A percentile compares a stretch with the other conserved stretches of the same genome.
phyloP scores from a whole-genome alignment of 2,113 vertebrate genomes.

The Neotoma lepida region DNA sequence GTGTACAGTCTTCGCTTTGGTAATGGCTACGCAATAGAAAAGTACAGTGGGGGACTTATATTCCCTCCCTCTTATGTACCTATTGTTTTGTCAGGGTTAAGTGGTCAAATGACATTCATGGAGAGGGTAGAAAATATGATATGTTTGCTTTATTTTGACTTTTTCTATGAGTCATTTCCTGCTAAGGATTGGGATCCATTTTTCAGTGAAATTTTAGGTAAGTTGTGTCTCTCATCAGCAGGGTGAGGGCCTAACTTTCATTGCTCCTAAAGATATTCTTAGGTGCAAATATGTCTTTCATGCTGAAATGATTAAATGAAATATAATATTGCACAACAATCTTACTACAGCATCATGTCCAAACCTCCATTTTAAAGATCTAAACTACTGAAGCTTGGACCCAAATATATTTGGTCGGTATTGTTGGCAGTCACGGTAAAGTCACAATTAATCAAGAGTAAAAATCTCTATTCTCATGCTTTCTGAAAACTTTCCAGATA shows the following conservation, averaged over 20 bases:
- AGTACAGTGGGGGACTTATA: neutral
- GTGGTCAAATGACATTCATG: constrained; percentile 60
- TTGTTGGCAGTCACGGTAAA: neutral
- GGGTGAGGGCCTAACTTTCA: rapidly evolving
- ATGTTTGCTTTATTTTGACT: constrained; percentile 35
- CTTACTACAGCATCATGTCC: neutral
- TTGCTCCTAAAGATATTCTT: neutral
- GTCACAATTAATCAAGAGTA: rapidly evolving
- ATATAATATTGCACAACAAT: neutral
- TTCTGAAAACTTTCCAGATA: neutral
- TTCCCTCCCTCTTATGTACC: neutral
- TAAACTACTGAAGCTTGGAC: neutral
- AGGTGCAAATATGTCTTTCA: neutral
- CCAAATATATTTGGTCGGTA: neutral
- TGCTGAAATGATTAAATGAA: neutral
- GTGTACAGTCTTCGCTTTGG: neutral
- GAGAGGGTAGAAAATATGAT: neutral
- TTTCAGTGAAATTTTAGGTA: constrained; percentile 5
- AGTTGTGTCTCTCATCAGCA: neutral
- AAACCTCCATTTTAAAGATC: neutral
- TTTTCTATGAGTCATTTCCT: neutral
- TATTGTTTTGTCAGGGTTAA: constrained; percentile 31
- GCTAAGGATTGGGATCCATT: neutral
- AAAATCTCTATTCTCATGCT: neutral
- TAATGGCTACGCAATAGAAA: neutral